phyloP scores from a whole-genome alignment of 2,888 invertebrate species.

The Emmelina monodactyla region DNA sequence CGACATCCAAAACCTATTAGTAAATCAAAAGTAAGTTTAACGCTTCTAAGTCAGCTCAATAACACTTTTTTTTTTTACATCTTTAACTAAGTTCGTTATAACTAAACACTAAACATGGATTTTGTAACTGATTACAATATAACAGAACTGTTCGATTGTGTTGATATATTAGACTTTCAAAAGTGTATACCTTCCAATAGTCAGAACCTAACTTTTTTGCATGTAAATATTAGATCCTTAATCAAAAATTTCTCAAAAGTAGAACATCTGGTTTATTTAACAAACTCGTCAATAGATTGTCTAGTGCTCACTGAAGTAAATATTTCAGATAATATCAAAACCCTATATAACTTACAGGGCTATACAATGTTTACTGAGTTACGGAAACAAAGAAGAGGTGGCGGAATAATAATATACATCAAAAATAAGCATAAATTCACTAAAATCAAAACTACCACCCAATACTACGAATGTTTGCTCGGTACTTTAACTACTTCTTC shows the following conservation, averaged over 20 bases:
- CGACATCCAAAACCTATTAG: conserved; percentile 1
- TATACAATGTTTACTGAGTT: no score
- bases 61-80: background rate
- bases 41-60: no score
- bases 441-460: conserved; percentile 5
- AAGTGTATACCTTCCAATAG: background rate
- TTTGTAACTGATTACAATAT: background rate
- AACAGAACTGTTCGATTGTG: background rate
- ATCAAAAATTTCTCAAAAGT: conserved; percentile 6
- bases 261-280: conserved; percentile 2
- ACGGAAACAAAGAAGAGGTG: conserved; percentile 13
- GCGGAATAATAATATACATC: conserved; percentile 14
- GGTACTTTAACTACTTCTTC: conserved; percentile 8
- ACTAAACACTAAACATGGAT: background rate
- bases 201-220: background rate
- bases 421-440: conserved; percentile 7
- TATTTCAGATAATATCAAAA: no score
- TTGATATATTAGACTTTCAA: background rate
- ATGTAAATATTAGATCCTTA: conserved; percentile 5
- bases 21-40: conserved; percentile 1
- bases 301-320: conserved; percentile 1
- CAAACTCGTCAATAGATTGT: background rate
- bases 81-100: background rate
- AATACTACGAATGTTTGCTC: conserved; percentile 12
- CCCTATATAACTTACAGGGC: no score